Percentiles rank a stretch among this genome's conserved stretches.
These are phyloP conservation scores for Petaurus breviceps DNA, from an alignment of 2,113 vertebrate species.

Conservation along the genomic window DNA sequence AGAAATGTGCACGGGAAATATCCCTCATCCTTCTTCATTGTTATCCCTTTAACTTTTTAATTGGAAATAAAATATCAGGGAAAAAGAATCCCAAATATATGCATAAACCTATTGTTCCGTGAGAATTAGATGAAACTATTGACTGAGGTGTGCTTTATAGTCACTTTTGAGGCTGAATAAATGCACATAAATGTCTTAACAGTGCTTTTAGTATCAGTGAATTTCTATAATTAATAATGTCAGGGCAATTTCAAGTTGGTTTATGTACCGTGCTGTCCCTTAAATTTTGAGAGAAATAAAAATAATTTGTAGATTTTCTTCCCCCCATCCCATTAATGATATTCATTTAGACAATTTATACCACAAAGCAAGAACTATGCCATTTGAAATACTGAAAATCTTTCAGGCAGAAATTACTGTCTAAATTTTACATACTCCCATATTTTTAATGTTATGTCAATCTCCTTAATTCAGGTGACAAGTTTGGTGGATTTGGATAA, in stretches of 20 bases:
- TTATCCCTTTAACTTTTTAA: not conserved
- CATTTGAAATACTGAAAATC: constrained; percentile 5
- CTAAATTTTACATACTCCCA: constrained; percentile 52
- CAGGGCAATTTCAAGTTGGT: constrained; percentile 64
- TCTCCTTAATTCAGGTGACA: constrained; percentile 61
- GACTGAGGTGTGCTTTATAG: constrained; percentile 12
- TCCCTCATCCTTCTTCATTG: not conserved
- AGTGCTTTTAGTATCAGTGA: constrained; percentile 44
- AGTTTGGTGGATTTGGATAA: constrained; percentile 75
- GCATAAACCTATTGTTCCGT: constrained; percentile 25
- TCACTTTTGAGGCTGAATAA: constrained; percentile 55
- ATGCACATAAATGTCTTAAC: constrained; percentile 44
- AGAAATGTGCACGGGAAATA: not conserved
- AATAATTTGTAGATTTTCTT: constrained; percentile 59
- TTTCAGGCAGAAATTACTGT: constrained; percentile 62
- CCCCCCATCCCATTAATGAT: constrained; percentile 36
- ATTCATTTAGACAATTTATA: constrained; percentile 66
- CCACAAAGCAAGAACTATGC: constrained; percentile 37
- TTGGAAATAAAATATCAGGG: constrained; percentile 43
- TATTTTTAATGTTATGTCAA: constrained; percentile 67
- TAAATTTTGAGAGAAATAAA: constrained; percentile 68
- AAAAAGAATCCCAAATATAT: constrained; percentile 22
- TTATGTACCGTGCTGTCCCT: constrained; percentile 41
- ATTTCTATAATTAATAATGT: constrained; percentile 55
- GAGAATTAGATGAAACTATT: constrained; percentile 51